Evolutionary conservation across 2,888 invertebrate genomes (phyloP).

Genomic region (Bruchidius siliquastri): DNA sequence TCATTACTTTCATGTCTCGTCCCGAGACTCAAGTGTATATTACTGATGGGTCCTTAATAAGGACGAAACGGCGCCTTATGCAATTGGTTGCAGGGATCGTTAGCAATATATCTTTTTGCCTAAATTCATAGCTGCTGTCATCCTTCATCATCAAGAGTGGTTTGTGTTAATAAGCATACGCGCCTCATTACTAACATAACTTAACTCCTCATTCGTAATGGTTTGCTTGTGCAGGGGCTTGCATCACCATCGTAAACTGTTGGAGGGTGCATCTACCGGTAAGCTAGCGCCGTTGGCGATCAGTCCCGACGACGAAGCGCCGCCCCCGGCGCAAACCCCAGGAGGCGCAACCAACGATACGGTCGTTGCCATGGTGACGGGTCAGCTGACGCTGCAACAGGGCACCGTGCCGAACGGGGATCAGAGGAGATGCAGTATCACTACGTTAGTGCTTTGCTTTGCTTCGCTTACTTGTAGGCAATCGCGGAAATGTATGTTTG

Average conservation of each 20-base stretch:
- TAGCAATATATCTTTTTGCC: too few relatives aligned
- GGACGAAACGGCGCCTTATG: too few relatives aligned
- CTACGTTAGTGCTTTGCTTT: conserved; percentile 50
- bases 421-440: conserved; percentile 52
- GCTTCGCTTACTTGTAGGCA: neutral
- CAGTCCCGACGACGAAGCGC: conserved; percentile 49
- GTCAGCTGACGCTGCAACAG: neutral
- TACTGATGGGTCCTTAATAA: too few relatives aligned
- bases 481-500: too few relatives aligned
- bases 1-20: too few relatives aligned
- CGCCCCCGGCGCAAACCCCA: conserved; percentile 3
- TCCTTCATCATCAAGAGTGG: too few relatives aligned
- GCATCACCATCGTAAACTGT: conserved; percentile 48
- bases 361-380: neutral
- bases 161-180: neutral
- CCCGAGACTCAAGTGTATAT: too few relatives aligned
- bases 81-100: too few relatives aligned
- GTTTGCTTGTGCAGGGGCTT: conserved; percentile 48
- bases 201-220: neutral
- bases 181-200: neutral
- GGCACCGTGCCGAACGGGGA: neutral
- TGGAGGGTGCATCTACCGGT: conserved; percentile 47
- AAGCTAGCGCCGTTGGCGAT: conserved; percentile 54
- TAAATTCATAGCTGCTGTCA: too few relatives aligned
- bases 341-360: conserved; percentile 3